Percentiles rank a stretch among this genome's conserved stretches.
Evolutionary conservation across 2,797 vertebrate species (phyloP).

Genomic region (Echiichthys vipera): DNA sequence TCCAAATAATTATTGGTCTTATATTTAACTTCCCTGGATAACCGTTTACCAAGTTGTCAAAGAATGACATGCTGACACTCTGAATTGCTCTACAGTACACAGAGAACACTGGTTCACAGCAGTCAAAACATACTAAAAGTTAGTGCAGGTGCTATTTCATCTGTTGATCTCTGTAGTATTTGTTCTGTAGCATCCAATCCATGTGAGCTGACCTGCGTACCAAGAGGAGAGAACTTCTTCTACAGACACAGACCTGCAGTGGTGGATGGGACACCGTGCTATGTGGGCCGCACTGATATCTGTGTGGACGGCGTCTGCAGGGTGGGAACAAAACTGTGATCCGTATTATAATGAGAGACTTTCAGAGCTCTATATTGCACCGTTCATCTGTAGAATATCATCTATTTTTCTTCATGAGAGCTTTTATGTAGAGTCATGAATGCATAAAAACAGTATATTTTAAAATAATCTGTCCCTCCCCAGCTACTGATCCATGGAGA

Average conservation of each 20-base stretch:
- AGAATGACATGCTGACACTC: not conserved
- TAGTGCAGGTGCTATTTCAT: not conserved
- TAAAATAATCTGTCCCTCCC: not conserved
- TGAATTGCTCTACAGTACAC: not conserved
- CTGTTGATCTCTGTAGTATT: not conserved
- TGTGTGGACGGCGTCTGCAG: conserved; percentile 92
- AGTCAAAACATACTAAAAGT: not conserved
- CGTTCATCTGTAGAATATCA: not conserved
- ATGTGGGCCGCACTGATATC: conserved; percentile 88
- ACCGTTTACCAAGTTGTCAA: not conserved
- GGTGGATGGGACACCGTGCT: conserved; percentile 91
- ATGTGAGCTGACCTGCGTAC: conserved; percentile 94
- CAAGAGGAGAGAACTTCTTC: conserved; percentile 92
- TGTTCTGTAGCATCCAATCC: conserved; percentile 86
- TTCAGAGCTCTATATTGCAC: not conserved
- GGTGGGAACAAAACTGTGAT: conserved; percentile 71
- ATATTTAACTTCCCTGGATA: no score
- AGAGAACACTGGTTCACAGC: not conserved
- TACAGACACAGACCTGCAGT: conserved; percentile 89
- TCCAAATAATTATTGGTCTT: not conserved
- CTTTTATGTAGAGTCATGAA: not conserved
- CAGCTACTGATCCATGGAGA: conserved; percentile 87
- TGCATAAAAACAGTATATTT: not conserved
- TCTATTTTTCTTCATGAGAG: not conserved
- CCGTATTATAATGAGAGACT: not conserved